phyloP scores from a whole-genome alignment of 2,888 invertebrate species.

The Altica lythri region DNA sequence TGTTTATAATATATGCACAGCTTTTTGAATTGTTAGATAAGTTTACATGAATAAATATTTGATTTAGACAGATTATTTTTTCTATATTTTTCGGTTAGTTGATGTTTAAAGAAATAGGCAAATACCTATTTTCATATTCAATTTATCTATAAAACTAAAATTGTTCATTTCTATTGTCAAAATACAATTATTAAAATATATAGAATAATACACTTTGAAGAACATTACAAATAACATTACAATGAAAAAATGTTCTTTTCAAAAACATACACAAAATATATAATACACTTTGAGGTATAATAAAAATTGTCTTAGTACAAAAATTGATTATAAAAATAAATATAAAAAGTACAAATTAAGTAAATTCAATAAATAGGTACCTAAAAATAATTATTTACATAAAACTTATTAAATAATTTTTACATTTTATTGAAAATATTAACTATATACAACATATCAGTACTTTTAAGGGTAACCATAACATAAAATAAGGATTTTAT shows the following conservation, averaged over 20 bases:
- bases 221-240: background rate
- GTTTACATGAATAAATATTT: too few species aligned
- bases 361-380: conserved; percentile 28
- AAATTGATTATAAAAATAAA: conserved; percentile 31
- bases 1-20: too few species aligned
- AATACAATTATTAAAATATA: background rate
- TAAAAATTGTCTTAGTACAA: conserved; percentile 16
- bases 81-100: too few species aligned
- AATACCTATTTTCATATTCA: too few species aligned
- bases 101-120: too few species aligned
- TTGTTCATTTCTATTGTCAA: background rate
- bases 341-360: conserved; percentile 32
- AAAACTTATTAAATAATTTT: conserved; percentile 19
- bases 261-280: conserved; percentile 6
- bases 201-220: background rate
- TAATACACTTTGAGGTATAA: conserved; percentile 23
- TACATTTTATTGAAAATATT: conserved; percentile 12
- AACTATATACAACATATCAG: conserved; percentile 37
- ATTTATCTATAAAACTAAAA: too few species aligned
- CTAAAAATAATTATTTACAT: conserved; percentile 28
- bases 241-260: background rate
- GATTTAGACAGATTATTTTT: too few species aligned
- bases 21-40: too few species aligned
- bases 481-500: conserved; percentile 11
- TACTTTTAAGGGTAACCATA: conserved; percentile 42